Base-by-base conservation (phyloP, 2,888 invertebrate genomes). In the Cephus pulcher region DNA sequence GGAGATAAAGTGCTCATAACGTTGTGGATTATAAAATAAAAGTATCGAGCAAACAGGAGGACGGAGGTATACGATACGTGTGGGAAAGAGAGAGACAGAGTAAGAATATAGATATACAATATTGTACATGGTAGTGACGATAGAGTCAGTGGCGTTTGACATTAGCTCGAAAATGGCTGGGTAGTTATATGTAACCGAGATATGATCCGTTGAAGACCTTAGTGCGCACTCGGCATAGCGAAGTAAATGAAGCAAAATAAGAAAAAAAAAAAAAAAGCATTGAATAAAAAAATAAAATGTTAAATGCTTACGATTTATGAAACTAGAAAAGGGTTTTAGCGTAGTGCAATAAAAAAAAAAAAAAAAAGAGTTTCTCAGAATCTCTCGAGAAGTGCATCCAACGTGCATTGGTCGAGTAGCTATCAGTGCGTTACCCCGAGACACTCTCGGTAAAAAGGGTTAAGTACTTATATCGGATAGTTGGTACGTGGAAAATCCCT, bases 251-350 rank as follows among this genome's bases (percentile, higher is more conserved):
- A 56, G 23, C 6, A 23, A 56, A 56, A 23, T 0, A 40, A 40
- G 6, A 9, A 15, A 0, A 4, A 12, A 4, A 40, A 23, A 56
- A 23, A 56, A 23, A 56, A 11, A 70, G 12, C 33, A 70, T 15
- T 0, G 40, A 40, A 56, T 23, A 71, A 71, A 30, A 70, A 30
- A n/a, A 12, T 15, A 12, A 12, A 71, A 85, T 86, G 82, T 81
- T 88, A 87, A 88, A 88, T 88, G 86, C 82, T 80, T 75, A 81
- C 85, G 83, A 88, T 87, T 88, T 84, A 82, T 81, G 81, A 80
- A 83, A 84, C 83, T 82, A 84, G 82, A 80, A 83, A 87, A 88
- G 80, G 83, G 78, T 86, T 86, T 88, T 86, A 87, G 81, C 79
- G 4, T 33, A 23, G 9, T 9, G 71, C 12, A 71, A 71, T 12